phyloP scores from a whole-genome alignment of 1,140 invertebrate species.

The Lucilia cuprina region DNA sequence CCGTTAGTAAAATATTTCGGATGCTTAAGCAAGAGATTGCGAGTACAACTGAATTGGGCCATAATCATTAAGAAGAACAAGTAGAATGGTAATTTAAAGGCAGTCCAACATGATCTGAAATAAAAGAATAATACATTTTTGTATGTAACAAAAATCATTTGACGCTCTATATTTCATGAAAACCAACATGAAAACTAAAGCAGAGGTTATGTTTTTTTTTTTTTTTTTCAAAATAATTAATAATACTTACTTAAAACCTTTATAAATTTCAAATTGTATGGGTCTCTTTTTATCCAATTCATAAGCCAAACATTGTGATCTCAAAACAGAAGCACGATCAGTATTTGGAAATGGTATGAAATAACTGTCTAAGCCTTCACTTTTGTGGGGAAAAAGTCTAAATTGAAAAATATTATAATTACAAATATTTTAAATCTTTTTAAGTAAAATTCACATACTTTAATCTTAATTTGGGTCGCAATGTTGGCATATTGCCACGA shows the following conservation, averaged over 20 bases:
- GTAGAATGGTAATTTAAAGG: conserved; percentile 64
- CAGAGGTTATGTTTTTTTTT: too few species aligned
- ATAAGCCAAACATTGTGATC: conserved; percentile 76
- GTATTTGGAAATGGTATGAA: conserved; percentile 77
- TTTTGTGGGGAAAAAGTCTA: conserved; percentile 24
- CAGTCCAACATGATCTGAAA: conserved; percentile 64
- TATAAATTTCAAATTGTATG: conserved; percentile 70
- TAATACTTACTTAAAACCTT: conserved; percentile 60
- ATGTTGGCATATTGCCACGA: background rate
- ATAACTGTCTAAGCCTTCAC: conserved; percentile 58
- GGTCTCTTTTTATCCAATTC: conserved; percentile 72
- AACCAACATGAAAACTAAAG: too few species aligned
- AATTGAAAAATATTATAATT: conserved; percentile 55
- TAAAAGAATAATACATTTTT: conserved; percentile 31
- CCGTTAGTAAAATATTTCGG: conserved; percentile 77
- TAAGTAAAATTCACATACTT: background rate
- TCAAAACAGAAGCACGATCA: conserved; percentile 76
- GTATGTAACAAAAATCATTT: too few species aligned
- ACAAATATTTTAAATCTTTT: background rate
- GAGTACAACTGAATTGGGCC: conserved; percentile 68
- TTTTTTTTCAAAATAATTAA: too few species aligned
- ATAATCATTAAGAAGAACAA: conserved; percentile 70
- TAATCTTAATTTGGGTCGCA: conserved; percentile 1
- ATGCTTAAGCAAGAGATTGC: conserved; percentile 71
- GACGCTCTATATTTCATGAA: too few species aligned